Percentiles rank a stretch among this genome's conserved stretches.
Conservation (phyloP, 2,888 invertebrate genomes). For the Gymnoscelis rufifasciata region DNA sequence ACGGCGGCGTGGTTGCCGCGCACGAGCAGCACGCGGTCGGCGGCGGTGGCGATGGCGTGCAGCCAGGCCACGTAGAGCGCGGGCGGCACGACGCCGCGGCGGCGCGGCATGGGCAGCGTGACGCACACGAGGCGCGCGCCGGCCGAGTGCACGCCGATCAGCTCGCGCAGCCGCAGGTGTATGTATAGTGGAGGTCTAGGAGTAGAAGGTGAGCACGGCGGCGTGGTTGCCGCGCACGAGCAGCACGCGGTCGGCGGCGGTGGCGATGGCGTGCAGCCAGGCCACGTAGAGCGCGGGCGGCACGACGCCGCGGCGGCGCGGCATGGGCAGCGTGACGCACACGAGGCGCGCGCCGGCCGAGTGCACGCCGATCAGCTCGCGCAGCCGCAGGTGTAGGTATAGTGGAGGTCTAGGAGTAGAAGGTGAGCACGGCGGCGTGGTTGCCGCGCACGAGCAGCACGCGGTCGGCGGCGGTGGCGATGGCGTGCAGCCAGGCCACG, state of each 20-base stretch:
- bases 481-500: slow-evolving; percentile 67
- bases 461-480: slow-evolving; percentile 54
- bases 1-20: slow-evolving; percentile 94
- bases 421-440: slow-evolving; percentile 83
- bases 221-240: slow-evolving; percentile 92
- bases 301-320: slow-evolving; percentile 87
- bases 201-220: too few relatives aligned
- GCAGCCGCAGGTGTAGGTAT: too few relatives aligned
- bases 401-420: too few relatives aligned
- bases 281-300: slow-evolving; percentile 90
- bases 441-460: slow-evolving; percentile 93
- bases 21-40: slow-evolving; percentile 84
- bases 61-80: slow-evolving; percentile 85
- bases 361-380: too few relatives aligned
- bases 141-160: too few relatives aligned
- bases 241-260: slow-evolving; percentile 80
- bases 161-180: too few relatives aligned
- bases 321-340: slow-evolving; percentile 97
- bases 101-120: slow-evolving; percentile 96
- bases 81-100: slow-evolving; percentile 87
- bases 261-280: slow-evolving; percentile 59
- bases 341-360: too few relatives aligned
- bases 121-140: slow-evolving; percentile 92
- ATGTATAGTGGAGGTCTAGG: too few relatives aligned
- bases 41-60: slow-evolving; percentile 56